Base-by-base conservation (phyloP, 2,888 invertebrate species). In the Alviniconcha strummeri region DNA sequence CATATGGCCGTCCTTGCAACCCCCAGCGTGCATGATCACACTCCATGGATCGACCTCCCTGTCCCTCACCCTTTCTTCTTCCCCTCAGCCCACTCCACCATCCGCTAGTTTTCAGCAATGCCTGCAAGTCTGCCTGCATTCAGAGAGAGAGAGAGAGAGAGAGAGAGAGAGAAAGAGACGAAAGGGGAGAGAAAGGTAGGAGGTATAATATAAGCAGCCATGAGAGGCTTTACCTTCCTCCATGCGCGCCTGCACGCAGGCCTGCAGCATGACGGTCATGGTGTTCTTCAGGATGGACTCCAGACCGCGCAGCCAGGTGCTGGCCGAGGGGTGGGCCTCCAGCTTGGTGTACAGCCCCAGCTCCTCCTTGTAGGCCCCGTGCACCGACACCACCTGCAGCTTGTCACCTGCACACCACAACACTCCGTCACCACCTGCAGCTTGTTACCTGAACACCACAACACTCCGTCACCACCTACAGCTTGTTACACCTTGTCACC, bases 401-500 rank as follows among this genome's bases (percentile, higher is more conserved):
- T 92, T 92, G 87, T 93, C 91, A 85, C 90, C 93, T 93, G 85
- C 19, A 84, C 83, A 36, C 36, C 36, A 36, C 36, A 36, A 36
- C 36, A 81, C 82, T 93, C 79, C 15, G 88, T 87, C 6, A 90
- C 91, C 83, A 91, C 91, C 83, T 92, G 90, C 17, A 93, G 88
- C 84, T 92, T 92, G 87, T 93, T 91, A 85, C 90, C 93, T 93
- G 85, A 17, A 84, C 83, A 36, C 36, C 36, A 36, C 36, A 36
- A 36, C 36, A 81, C 82, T 93, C 79, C 15, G 88, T 87, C 6
- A 90, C 91, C 83, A 91, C 91, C 83, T 92, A 90, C 17, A 93
- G 88, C 84, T 92, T 92, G 87, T 93, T 91, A 85, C 17, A 93
- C 88, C 84, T 92, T 92, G 87, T 93, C 91, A 85, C 90, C 93